Evolutionary conservation across 2,113 vertebrate species (phyloP).

Genomic region (Mionectes macconnelli): DNA sequence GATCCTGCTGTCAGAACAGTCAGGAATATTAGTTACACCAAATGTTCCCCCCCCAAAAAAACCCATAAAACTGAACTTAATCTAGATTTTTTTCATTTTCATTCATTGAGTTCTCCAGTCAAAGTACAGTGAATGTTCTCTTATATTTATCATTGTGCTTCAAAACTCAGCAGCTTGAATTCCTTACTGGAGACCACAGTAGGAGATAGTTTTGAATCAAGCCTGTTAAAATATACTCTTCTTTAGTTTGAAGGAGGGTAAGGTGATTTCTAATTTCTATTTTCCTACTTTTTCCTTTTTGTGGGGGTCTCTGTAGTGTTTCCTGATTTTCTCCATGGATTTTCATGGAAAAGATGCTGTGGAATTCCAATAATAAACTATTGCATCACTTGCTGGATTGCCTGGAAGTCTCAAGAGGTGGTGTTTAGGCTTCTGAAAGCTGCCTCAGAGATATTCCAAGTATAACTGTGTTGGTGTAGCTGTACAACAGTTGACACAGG

Average conservation of each 20-base stretch:
- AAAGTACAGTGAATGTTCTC: not conserved
- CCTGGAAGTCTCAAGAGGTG: not conserved
- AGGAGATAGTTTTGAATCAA: not conserved
- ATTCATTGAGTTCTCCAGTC: not conserved
- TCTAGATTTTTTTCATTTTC: not conserved
- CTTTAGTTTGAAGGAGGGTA: not conserved
- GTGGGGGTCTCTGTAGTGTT: not conserved
- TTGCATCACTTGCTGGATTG: not conserved
- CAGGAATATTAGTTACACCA: not conserved
- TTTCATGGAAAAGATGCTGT: not conserved
- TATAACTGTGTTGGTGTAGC: not conserved
- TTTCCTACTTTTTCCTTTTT: not conserved
- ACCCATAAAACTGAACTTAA: not conserved
- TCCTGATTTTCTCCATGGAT: not conserved
- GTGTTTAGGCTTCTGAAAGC: not conserved
- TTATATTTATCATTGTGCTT: not conserved
- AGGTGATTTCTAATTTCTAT: not conserved
- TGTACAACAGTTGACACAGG: not conserved
- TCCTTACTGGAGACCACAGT: not conserved
- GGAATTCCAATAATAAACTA: not conserved
- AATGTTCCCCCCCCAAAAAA: not conserved
- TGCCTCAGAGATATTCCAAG: not conserved
- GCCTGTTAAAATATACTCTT: not conserved
- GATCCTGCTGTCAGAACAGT: not conserved
- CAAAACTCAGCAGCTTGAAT: not conserved